These are phyloP conservation scores for Triplophysa rosa DNA, from an alignment of 2,113 vertebrate genomes.

Conservation along the genomic window DNA sequence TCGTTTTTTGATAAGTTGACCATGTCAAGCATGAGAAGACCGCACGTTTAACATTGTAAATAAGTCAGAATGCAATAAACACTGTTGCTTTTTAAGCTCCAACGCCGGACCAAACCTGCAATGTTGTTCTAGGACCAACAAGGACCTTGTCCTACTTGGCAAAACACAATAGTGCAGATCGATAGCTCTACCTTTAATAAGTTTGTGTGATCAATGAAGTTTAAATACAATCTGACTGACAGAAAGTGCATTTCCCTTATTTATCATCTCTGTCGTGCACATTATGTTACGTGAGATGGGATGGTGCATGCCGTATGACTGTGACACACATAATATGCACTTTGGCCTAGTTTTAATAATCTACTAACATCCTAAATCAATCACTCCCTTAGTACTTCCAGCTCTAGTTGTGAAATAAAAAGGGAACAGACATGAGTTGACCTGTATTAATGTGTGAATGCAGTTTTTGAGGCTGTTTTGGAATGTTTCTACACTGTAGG, in stretches of 20 bases:
- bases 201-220: background rate
- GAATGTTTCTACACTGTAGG: background rate
- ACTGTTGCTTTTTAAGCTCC: too few species aligned
- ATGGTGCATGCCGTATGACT: background rate
- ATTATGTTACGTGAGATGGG: background rate
- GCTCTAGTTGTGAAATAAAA: background rate
- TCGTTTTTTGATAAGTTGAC: too few species aligned
- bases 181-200: background rate
- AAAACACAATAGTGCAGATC: background rate
- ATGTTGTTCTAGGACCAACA: background rate
- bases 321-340: background rate
- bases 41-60: too few species aligned
- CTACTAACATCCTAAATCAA: background rate
- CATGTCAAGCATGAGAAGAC: too few species aligned
- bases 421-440: background rate
- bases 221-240: background rate
- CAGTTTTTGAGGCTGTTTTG: background rate
- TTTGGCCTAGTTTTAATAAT: slow-evolving; percentile 26
- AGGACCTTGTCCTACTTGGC: background rate
- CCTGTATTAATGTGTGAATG: background rate
- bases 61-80: too few species aligned
- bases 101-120: too few species aligned
- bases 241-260: background rate
- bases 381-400: background rate
- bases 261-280: background rate